Evolutionary conservation across 2,797 vertebrate genomes (phyloP).

Genomic region (Gymnothorax javanicus): DNA sequence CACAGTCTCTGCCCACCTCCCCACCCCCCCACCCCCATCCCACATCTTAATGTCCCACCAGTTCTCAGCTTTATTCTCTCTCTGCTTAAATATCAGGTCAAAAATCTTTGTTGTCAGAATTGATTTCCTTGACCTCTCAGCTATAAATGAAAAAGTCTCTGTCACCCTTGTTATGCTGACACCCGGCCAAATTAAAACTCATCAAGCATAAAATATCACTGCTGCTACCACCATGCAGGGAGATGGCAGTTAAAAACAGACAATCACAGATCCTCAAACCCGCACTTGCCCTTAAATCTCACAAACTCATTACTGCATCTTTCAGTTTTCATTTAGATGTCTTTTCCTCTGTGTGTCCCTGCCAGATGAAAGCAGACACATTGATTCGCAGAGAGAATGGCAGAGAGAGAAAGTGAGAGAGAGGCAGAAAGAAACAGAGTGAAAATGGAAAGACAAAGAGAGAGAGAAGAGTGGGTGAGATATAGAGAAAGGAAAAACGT

Average conservation of each 20-base stretch:
- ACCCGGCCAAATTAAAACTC: constrained; percentile 18
- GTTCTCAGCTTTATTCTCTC: neutral
- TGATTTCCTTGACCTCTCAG: constrained; percentile 16
- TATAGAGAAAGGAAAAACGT: neutral
- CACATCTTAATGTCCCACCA: neutral
- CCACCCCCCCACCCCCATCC: neutral
- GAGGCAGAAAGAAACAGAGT: neutral
- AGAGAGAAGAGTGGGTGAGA: neutral
- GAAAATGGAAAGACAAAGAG: neutral
- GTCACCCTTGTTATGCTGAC: neutral
- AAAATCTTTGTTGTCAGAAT: constrained; percentile 27
- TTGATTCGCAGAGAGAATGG: constrained; percentile 10
- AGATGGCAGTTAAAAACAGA: neutral
- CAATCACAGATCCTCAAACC: neutral
- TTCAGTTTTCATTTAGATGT: constrained; percentile 20
- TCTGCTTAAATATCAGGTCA: constrained; percentile 9
- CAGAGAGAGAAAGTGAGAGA: neutral
- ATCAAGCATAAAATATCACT: neutral
- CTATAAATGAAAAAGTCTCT: constrained; percentile 9
- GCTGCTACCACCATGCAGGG: neutral
- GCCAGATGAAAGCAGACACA: neutral
- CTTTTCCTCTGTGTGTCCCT: neutral
- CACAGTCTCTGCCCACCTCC: neutral
- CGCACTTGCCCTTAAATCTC: constrained; percentile 17
- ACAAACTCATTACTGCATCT: constrained; percentile 28